Evolutionary conservation across 2,888 invertebrate genomes (phyloP), one percentile per base, ranked within the genome.

Genomic region (Palloptera scutellata): DNA sequence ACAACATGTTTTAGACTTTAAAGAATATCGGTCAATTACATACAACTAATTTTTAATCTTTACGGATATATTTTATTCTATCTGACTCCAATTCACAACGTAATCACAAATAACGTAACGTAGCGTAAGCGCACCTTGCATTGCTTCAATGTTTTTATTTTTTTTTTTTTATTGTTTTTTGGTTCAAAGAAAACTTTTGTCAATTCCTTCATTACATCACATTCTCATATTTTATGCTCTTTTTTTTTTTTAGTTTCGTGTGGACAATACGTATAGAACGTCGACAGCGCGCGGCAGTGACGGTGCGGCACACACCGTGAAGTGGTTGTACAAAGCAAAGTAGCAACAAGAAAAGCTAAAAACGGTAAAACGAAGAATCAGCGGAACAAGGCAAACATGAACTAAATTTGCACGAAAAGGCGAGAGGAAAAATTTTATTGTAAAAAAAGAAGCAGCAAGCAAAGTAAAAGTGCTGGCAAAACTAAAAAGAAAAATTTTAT

Each of bases 341-440:
- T 76, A 77, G 78, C 79, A 79, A 79, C 79, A 64, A 58, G 67
- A 63, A 68, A 68, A 76, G 72, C 72, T 77, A 79, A 73, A 81
- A 82, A 80, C 81, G 81, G 81, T 81, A 81, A 80, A 82, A 76
- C 79, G 81, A 79, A 81, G 81, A 81, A 81, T 75, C 75, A 75
- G 77, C 78, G 74, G 74, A 69, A 78, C 76, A 70, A 71, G 72
- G 66, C 74, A 72, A 75, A 73, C 69, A 73, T 74, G 73, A 75
- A 75, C 74, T 74, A 74, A 74, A 73, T 76, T 74, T 72, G 70
- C 71, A 74, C 72, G 70, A 75, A 75, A 70, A 74, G 70, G 72
- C 68, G 71, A 68, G 78, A 75, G 78, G 74, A 78, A 70, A 81
- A 77, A 72, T 79, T 80, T 59, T 76, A 78, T 79, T 79, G 75